Conservation (phyloP, 2,797 vertebrate genomes). For the Orientallactaga sibirica region DNA sequence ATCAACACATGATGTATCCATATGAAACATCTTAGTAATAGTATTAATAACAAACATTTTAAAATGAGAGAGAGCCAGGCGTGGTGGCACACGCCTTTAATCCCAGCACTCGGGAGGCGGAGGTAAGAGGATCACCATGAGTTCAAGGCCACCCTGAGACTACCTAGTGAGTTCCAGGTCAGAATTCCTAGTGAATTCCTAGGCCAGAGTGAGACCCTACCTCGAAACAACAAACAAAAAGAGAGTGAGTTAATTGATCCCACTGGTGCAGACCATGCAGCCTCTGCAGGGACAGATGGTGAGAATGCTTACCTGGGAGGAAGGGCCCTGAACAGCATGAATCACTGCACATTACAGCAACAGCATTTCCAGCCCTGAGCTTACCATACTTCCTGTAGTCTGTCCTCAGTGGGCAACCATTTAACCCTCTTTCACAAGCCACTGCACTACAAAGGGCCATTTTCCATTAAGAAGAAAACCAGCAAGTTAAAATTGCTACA, state of each 20-base stretch:
- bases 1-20: no score
- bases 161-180: no score
- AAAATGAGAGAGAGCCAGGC: no score
- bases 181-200: no score
- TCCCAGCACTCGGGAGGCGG: no score
- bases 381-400: conserved; percentile 44
- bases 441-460: neutral
- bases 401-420: conserved; percentile 36
- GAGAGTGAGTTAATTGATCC: conserved; percentile 13
- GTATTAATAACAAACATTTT: no score
- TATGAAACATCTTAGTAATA: no score
- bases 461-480: conserved; percentile 60
- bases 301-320: conserved; percentile 3
- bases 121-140: no score
- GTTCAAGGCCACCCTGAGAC: no score
- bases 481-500: neutral
- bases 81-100: no score
- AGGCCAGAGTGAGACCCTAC: no score
- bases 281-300: conserved; percentile 4
- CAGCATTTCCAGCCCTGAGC: conserved; percentile 50
- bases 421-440: neutral
- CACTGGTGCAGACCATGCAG: neutral
- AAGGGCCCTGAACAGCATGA: neutral
- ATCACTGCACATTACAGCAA: conserved; percentile 32
- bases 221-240: neutral